Evolutionary conservation across 2,113 vertebrate species (phyloP).

Genomic region (Pituophis catenifer): DNA sequence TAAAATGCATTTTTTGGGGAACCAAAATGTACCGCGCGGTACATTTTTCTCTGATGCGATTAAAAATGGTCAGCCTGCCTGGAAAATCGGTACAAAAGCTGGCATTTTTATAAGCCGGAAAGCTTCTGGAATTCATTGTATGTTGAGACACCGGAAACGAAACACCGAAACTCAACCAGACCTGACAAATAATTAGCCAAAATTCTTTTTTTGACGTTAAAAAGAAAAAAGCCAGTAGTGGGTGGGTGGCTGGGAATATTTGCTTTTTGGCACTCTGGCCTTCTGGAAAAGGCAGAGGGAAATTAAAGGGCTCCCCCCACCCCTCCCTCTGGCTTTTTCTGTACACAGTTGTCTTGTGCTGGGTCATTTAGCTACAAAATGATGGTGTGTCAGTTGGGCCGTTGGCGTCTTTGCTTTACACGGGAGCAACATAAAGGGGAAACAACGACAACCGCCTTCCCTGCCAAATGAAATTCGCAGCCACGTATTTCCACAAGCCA

Average conservation of each 20-base stretch:
- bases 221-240: constrained; percentile 39
- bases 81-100: constrained; percentile 21
- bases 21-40: neutral
- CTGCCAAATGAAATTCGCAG: neutral
- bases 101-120: constrained; percentile 34
- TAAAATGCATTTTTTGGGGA: neutral
- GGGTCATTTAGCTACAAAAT: constrained; percentile 48
- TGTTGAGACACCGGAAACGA: constrained; percentile 20
- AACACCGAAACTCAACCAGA: constrained; percentile 27
- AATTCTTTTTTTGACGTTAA: neutral
- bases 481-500: neutral
- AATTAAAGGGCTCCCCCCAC: neutral
- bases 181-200: constrained; percentile 41
- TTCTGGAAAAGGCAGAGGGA: constrained; percentile 35
- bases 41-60: neutral
- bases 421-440: constrained; percentile 3
- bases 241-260: constrained; percentile 44
- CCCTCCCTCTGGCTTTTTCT: constrained; percentile 33
- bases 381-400: constrained; percentile 2
- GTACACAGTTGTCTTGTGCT: constrained; percentile 30
- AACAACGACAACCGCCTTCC: neutral
- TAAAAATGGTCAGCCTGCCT: constrained; percentile 7
- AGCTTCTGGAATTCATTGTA: constrained; percentile 45
- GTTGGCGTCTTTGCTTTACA: neutral
- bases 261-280: constrained; percentile 39